Evolutionary conservation across 2,888 invertebrate species (phyloP).

Genomic region (Coleophora deauratella): DNA sequence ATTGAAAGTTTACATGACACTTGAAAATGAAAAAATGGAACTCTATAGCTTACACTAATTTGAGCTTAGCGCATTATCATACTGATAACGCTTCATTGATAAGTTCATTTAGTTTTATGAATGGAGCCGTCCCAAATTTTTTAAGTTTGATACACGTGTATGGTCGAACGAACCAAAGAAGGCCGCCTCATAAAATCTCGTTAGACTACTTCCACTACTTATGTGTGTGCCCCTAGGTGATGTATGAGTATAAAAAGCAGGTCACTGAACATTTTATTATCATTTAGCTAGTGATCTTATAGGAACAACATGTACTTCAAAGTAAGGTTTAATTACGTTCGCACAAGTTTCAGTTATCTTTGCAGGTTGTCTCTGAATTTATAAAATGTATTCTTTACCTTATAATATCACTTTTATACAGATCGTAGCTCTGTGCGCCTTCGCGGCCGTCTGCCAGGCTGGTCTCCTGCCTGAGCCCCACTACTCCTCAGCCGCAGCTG

Average conservation of each 20-base stretch:
- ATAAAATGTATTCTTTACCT: conserved; percentile 28
- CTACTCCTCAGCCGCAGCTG: conserved; percentile 39
- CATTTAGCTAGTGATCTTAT: conserved; percentile 26
- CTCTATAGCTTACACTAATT: no score
- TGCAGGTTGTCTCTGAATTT: conserved; percentile 37
- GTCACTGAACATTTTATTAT: conserved; percentile 21
- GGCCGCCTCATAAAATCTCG: conserved; percentile 16
- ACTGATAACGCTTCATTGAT: no score
- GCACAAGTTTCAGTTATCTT: conserved; percentile 10
- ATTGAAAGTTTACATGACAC: no score
- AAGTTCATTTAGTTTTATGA: no score
- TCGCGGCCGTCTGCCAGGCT: conserved; percentile 29
- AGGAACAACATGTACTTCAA: conserved; percentile 36
- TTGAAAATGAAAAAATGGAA: no score
- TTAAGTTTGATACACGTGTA: no score
- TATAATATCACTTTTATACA: conserved; percentile 5
- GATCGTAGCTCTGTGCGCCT: conserved; percentile 26
- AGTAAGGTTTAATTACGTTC: conserved; percentile 22
- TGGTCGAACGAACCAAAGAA: conserved; percentile 20
- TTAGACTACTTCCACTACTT: conserved; percentile 33
- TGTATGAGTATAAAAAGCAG: conserved; percentile 33
- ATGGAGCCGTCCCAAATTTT: not conserved
- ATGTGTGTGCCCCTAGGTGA: conserved; percentile 19
- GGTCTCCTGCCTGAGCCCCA: conserved; percentile 41
- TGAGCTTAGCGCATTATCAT: no score